Evolutionary conservation across 2,113 vertebrate genomes (phyloP), one percentile per base, ranked within the genome.

Genomic region (Sarotherodon lohbergeri): DNA sequence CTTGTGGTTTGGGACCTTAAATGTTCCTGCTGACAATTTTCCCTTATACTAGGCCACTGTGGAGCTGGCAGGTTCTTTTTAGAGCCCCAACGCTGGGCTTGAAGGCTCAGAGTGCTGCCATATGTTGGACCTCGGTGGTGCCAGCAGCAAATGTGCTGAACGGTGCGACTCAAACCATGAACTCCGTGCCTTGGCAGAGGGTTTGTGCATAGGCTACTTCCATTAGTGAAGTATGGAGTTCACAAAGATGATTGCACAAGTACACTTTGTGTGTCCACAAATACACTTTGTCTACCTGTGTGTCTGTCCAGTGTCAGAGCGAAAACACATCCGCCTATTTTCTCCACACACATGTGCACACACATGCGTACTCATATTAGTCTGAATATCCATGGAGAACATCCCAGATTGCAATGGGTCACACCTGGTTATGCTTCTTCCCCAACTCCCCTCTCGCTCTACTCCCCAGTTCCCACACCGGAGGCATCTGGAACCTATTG

Each of bases 401-500:
- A 95, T 96, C 95, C 92, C 94, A 94, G 93, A 94, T 91, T 88
- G 91, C 90, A 94, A 95, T 94, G 93, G 93, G 94, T 95, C 95
- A 95, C 96, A 96, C 96, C 96, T 96, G 96, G 95, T 93, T 94
- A 94, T 93, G 92, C 93, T 96, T 95, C 93, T 94, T 94, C 90
- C 86, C 95, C 86, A 84, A 94, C 92, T 95, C 89, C 91, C 91
- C 92, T 90, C 90, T 90, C 85, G 82, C 89, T 93, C 91, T 82
- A 78, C 91, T 94, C 90, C 78, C 93, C 95, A 86, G 91, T 93
- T 96, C 96, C 95, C 95, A 96, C 96, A 95, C 94, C 91, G 90
- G 93, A 92, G 94, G 95, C 96, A 97, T 97, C 96, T 96, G 96
- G 95, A 96, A 96, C 91, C 95, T 87, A 97, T 97, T 95, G 95